Evolutionary conservation across 1,140 invertebrate genomes (phyloP).

Genomic region (Meloidogyne chitwoodi): DNA sequence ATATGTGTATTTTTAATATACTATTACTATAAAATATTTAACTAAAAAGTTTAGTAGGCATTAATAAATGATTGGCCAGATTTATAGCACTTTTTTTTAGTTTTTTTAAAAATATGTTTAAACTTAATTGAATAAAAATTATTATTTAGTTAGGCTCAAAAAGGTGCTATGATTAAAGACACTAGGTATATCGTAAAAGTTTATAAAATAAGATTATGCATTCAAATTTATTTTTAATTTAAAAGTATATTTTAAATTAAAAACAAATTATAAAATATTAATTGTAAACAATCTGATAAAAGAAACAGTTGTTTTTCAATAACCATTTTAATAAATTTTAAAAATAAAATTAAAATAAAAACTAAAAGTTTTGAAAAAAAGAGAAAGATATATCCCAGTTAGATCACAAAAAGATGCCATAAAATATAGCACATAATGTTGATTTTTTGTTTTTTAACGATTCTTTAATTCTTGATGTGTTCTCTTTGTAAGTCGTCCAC

Average conservation of each 20-base stretch:
- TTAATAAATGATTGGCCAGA: no score
- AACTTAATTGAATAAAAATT: no score
- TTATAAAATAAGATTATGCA: no score
- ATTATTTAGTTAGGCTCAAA: background rate
- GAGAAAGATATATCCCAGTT: background rate
- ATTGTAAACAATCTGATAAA: no score
- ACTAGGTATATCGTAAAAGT: no score
- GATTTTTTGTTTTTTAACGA: slow-evolving; percentile 35
- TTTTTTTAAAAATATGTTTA: no score
- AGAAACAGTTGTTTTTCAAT: background rate
- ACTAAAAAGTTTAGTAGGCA: no score
- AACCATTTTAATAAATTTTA: background rate
- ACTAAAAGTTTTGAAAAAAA: background rate
- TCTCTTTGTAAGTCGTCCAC: slow-evolving; percentile 50
- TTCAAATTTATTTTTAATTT: no score
- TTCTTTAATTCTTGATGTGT: slow-evolving; percentile 52
- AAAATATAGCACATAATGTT: background rate
- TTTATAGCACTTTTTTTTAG: no score
- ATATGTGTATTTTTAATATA: no score
- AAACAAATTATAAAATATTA: no score
- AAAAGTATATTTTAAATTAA: no score
- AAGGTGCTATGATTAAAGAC: background rate
- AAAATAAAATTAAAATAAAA: background rate
- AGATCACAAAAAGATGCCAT: background rate
- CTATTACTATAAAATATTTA: background rate